Evolutionary conservation across 2,888 invertebrate genomes (phyloP), one percentile per base, ranked within the genome.

Genomic region (Bimastos eiseni): DNA sequence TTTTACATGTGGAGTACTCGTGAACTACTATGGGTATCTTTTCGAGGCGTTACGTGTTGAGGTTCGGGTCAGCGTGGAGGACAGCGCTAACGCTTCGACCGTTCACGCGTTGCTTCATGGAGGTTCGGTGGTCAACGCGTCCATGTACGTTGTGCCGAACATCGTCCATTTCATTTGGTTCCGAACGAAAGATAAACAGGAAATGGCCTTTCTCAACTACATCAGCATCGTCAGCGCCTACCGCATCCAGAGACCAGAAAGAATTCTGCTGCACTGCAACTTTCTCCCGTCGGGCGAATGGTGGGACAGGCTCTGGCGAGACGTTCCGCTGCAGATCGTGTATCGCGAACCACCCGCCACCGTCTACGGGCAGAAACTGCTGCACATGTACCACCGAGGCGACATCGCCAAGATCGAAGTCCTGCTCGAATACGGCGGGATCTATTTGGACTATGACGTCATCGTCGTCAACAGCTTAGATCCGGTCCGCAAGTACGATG

Each of bases 371-470:
- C 92, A 92, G 84, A 89, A 19, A 21, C 88, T 92, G n/a, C 36
- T 89, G 21, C 91, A 92, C 91, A 91, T 89, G 30, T 92, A 90
- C 88, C 92, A 92, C 88, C 86, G 89, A 55, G 92, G 92, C 4
- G 93, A 92, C 90, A 90, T 93, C 19, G 91, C 92, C 83, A 92
- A 92, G 83, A 21, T 93, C 34, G 92, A 93, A 89, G 90, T 92
- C n/a, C 88, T 93, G n/a, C 83, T 90, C 88, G 89, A 92, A 83
- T 92, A 92, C 89, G 93, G 93, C 21, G 93, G 93, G 21, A 92
- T 93, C 33, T 93, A 93, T 83, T 89, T 93, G 55, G 93, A 93
- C 90, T 92, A 92, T 36, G 92, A 93, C 91, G 93, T 93, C 41
- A 90, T 93, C 21, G 92, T 92, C 34, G 24, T 93, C 21, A 90